A percentile compares a stretch with the other conserved stretches of the same genome.
phyloP scores from a whole-genome alignment of 2,888 invertebrate genomes.

The Erannis defoliaria region DNA sequence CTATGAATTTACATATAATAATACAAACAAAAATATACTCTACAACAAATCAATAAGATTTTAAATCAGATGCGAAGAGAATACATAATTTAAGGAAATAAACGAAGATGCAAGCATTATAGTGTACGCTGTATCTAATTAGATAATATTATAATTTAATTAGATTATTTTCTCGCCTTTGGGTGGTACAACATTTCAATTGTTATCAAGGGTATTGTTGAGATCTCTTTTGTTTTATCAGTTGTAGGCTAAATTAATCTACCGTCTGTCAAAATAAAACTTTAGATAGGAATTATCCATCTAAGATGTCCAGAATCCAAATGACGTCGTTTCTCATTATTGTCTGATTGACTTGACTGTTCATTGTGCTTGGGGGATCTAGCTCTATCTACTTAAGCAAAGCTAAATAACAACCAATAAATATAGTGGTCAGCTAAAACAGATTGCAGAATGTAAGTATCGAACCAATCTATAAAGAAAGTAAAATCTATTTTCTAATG shows the following conservation, averaged over 20 bases:
- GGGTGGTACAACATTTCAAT: slow-evolving; percentile 71
- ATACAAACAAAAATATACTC: slow-evolving; percentile 56
- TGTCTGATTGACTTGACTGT: too few species aligned
- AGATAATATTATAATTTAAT: slow-evolving; percentile 73
- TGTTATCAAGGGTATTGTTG: slow-evolving; percentile 64
- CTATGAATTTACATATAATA: slow-evolving; percentile 48
- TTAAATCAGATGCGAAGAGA: slow-evolving; percentile 25
- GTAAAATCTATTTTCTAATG: too few species aligned
- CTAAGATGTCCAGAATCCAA: too few species aligned
- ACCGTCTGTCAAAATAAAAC: slow-evolving; percentile 6
- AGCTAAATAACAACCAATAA: too few species aligned
- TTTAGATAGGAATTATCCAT: not conserved
- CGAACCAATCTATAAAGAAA: too few species aligned
- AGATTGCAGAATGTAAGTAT: too few species aligned
- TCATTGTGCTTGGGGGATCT: too few species aligned
- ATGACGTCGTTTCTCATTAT: too few species aligned
- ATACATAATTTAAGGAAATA: slow-evolving; percentile 61
- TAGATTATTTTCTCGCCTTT: slow-evolving; percentile 75
- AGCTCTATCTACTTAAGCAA: too few species aligned
- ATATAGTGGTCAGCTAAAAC: too few species aligned
- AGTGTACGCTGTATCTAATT: slow-evolving; percentile 76
- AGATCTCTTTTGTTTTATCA: slow-evolving; percentile 47
- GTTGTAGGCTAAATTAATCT: slow-evolving; percentile 34
- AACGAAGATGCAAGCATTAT: slow-evolving; percentile 76
- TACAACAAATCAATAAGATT: slow-evolving; percentile 49